These are phyloP conservation scores for Melolontha melolontha DNA, from an alignment of 2,888 invertebrate species.

Conservation along the genomic window DNA sequence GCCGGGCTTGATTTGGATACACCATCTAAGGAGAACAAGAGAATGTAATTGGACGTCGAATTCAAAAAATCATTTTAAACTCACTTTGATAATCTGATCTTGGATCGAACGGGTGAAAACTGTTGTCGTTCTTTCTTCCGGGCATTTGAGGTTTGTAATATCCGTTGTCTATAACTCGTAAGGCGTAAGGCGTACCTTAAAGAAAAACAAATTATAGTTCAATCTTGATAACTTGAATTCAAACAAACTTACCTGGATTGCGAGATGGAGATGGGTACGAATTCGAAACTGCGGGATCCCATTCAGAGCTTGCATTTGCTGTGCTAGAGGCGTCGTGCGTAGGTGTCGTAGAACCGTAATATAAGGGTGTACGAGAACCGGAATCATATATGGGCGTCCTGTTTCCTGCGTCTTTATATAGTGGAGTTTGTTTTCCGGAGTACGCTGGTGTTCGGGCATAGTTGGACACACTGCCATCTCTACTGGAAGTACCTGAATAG, in stretches of 20 bases:
- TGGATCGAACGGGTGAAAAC: slow-evolving; percentile 91
- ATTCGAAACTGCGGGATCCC: slow-evolving; percentile 93
- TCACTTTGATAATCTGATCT: slow-evolving; percentile 78
- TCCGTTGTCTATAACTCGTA: slow-evolving; percentile 78
- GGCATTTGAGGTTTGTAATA: slow-evolving; percentile 97
- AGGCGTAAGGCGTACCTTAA: slow-evolving; percentile 73
- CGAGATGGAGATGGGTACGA: slow-evolving; percentile 80
- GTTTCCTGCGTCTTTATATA: slow-evolving; percentile 84
- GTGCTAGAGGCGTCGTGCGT: slow-evolving; percentile 94
- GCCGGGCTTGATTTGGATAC: slow-evolving; percentile 74
- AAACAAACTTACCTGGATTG: slow-evolving; percentile 71
- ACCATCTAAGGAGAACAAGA: slow-evolving; percentile 58
- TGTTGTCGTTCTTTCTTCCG: slow-evolving; percentile 90
- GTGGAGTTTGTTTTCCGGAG: slow-evolving; percentile 81
- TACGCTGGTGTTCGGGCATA: slow-evolving; percentile 76
- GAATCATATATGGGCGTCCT: slow-evolving; percentile 93
- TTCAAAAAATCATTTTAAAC: background rate
- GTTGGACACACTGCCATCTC: slow-evolving; percentile 76
- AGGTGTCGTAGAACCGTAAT: slow-evolving; percentile 93
- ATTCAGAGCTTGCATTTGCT: slow-evolving; percentile 87
- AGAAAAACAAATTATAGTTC: too few species aligned
- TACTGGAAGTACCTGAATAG: slow-evolving; percentile 66
- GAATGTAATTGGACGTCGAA: too few species aligned
- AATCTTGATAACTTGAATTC: background rate
- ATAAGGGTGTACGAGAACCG: slow-evolving; percentile 89